Evolutionary conservation across 2,113 vertebrate genomes (phyloP), one percentile per base, ranked within the genome.

Genomic region (Peucedramus taeniatus): DNA sequence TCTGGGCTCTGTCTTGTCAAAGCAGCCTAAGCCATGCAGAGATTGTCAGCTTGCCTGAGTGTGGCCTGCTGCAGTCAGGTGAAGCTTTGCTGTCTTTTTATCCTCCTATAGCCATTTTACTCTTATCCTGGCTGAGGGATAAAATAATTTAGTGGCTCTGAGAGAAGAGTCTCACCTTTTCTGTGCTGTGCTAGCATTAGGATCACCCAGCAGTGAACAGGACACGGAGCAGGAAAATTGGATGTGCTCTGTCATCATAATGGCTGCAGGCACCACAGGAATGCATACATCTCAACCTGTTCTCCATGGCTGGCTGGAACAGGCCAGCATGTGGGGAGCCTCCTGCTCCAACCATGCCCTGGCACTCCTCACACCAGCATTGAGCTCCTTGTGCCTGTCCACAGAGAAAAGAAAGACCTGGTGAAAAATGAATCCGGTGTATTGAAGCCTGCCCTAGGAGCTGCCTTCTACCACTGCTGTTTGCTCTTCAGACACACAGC

Each of bases 341-440:
- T 65, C 53, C 65, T 83, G 75, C 83, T 92, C 54, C 66, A 56
- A 0, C 57, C 37, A 1, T 51, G 31, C 42, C 57, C 19, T 83
- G 56, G 35, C 2, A 3, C 37, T 71, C 44, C 51, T 77, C 75
- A 24, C 64, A 15, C 21, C 35, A 11, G 35, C 26, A 39, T 54
- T 6, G 5, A 79, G 8, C 22, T 74, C 40, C 65, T n/a, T 35
- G 47, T 28, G 57, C 60, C 31, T 16, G 33, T 60, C 56, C 45
- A 5, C n/a, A 30, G 49, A 64, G 50, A n/a, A 22, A 59, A 85
- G 9, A 44, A 21, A 60, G 44, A 14, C 4, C 2, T 7, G 20
- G 18, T 61, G 6, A 51, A 31, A 74, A 65, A 53, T 1, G 6
- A 21, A 65, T 54, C 28, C 0, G 0, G 3, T 35, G 0, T 50